Evolutionary conservation across 2,888 invertebrate genomes (phyloP).

Genomic region (Exocentrus adspersus): DNA sequence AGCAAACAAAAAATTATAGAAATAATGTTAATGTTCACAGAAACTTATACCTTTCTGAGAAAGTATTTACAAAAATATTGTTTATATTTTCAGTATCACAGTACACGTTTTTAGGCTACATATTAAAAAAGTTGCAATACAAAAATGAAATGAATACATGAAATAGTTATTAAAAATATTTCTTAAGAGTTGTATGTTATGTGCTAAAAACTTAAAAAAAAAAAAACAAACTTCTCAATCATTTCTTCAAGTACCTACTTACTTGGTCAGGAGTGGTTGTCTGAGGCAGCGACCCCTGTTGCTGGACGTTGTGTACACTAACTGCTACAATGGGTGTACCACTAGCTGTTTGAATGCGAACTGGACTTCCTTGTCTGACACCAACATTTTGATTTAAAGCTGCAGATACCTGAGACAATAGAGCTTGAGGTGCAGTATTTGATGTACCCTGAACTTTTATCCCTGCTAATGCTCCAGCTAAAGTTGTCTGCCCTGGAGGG

Average conservation of each 20-base stretch:
- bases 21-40: no score
- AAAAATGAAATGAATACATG: no score
- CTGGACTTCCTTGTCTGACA: conserved; percentile 69
- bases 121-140: conserved; percentile 11
- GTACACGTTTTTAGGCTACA: conserved; percentile 37
- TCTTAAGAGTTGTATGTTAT: conserved; percentile 3
- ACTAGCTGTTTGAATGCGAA: conserved; percentile 66
- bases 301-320: conserved; percentile 63
- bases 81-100: conserved; percentile 49
- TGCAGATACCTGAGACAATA: conserved; percentile 68
- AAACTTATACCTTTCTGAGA: conserved; percentile 35
- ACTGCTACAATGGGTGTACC: conserved; percentile 69
- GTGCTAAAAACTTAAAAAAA: conserved; percentile 15
- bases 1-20: conserved; percentile 29
- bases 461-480: conserved; percentile 63
- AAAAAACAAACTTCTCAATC: conserved; percentile 33
- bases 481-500: conserved; percentile 61
- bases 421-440: conserved; percentile 65
- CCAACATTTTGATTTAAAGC: conserved; percentile 65
- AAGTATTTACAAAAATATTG: conserved; percentile 44
- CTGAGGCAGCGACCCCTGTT: conserved; percentile 47
- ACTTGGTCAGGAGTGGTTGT: conserved; percentile 56
- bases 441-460: conserved; percentile 64
- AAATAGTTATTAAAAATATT: conserved; percentile 2
- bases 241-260: conserved; percentile 59